Evolutionary conservation across 1,140 invertebrate species (phyloP).

Genomic region (Chironomus tepperi): DNA sequence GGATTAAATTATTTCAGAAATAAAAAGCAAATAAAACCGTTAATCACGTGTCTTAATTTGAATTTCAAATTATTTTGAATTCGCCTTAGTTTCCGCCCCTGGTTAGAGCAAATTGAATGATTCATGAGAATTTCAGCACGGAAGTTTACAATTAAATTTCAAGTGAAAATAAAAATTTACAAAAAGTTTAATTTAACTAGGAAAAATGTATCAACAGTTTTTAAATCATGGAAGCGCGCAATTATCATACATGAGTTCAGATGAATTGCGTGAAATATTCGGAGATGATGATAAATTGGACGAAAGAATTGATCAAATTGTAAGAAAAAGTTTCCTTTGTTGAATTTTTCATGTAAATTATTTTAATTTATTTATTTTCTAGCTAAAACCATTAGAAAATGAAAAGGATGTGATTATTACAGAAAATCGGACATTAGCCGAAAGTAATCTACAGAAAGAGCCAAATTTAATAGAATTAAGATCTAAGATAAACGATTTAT

Average conservation of each 20-base stretch:
- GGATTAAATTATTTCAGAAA: too few species aligned
- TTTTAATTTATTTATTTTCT: conserved; percentile 34
- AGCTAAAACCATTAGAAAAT: conserved; percentile 68
- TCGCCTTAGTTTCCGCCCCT: too few species aligned
- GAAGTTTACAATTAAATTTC: too few species aligned
- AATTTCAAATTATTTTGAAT: too few species aligned
- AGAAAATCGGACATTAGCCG: conserved; percentile 75
- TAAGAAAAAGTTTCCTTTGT: conserved; percentile 25
- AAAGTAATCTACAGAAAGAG: conserved; percentile 76
- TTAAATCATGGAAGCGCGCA: conserved; percentile 42
- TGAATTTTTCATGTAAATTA: conserved; percentile 22
- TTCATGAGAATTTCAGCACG: too few species aligned
- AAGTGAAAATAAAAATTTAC: too few species aligned
- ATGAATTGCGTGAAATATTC: conserved; percentile 73
- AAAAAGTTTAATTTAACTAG: too few species aligned
- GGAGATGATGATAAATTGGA: conserved; percentile 79
- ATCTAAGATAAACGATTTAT: conserved; percentile 55
- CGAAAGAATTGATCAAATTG: conserved; percentile 55
- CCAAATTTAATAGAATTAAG: conserved; percentile 66
- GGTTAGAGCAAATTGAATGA: too few species aligned
- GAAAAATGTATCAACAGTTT: conserved; percentile 41
- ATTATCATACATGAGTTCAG: conserved; percentile 51
- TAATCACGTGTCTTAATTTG: too few species aligned
- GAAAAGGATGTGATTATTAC: conserved; percentile 80
- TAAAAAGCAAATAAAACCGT: too few species aligned